A percentile compares a stretch with the other conserved stretches of the same genome.
Evolutionary conservation across 1,140 invertebrate genomes (phyloP).

Genomic region (Drosophila rhopaloa): DNA sequence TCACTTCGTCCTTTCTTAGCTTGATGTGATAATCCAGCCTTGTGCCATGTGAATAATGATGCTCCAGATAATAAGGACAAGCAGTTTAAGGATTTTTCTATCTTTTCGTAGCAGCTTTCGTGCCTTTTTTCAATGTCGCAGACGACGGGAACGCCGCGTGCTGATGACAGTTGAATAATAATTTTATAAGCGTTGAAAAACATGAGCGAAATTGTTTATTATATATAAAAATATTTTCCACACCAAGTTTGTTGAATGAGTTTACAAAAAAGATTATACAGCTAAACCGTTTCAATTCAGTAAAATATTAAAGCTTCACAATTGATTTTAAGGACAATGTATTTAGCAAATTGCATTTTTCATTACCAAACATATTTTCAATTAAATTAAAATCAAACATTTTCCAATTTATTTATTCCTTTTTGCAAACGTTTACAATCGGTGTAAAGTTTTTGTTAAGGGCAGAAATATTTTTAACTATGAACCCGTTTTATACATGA

Average conservation of each 20-base stretch:
- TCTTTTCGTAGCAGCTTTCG: slow-evolving; percentile 9
- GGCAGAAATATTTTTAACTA: slow-evolving; percentile 23
- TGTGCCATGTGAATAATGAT: slow-evolving; percentile 75
- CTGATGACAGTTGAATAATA: slow-evolving; percentile 69
- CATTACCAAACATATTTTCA: slow-evolving; percentile 22
- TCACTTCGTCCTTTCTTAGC: slow-evolving; percentile 14
- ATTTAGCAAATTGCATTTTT: slow-evolving; percentile 23
- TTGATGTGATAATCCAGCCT: slow-evolving; percentile 64
- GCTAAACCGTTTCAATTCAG: neutral
- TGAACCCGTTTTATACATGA: slow-evolving; percentile 20
- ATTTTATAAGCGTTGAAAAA: slow-evolving; percentile 11
- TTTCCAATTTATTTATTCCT: slow-evolving; percentile 32
- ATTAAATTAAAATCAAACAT: slow-evolving; percentile 34
- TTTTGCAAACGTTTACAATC: slow-evolving; percentile 28
- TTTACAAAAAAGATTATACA: neutral
- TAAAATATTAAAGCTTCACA: slow-evolving; percentile 8
- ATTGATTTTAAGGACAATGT: slow-evolving; percentile 1
- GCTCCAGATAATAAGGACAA: slow-evolving; percentile 59
- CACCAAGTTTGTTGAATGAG: neutral
- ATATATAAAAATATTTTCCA: slow-evolving; percentile 17
- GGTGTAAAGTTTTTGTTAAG: slow-evolving; percentile 8
- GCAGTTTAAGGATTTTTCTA: slow-evolving; percentile 42
- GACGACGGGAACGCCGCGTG: slow-evolving; percentile 42
- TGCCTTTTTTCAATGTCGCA: slow-evolving; percentile 62
- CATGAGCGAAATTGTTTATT: slow-evolving; percentile 5